Evolutionary conservation across 2,888 invertebrate species (phyloP).

Genomic region (Axea sp.): DNA sequence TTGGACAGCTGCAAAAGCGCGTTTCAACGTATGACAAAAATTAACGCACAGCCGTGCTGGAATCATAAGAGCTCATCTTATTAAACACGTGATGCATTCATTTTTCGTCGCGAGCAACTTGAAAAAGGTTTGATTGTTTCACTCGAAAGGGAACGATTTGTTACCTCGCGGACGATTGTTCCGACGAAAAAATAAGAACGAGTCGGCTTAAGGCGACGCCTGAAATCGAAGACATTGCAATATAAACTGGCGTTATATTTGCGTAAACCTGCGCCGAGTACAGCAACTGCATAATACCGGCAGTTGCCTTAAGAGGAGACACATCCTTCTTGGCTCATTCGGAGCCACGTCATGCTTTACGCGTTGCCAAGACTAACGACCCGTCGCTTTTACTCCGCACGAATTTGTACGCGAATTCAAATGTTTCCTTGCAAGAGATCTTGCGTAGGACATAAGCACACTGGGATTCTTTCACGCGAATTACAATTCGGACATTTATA

Average conservation of each 20-base stretch:
- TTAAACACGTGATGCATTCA: constrained; percentile 8
- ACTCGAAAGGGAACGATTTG: not conserved
- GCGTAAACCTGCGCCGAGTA: not conserved
- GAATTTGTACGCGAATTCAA: constrained; percentile 49
- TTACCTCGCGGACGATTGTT: not conserved
- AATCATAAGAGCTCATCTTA: constrained; percentile 7
- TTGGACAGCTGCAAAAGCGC: constrained; percentile 21
- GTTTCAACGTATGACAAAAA: constrained; percentile 23
- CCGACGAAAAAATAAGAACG: too few species aligned
- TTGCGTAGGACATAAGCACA: constrained; percentile 8
- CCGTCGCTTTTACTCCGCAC: constrained; percentile 18
- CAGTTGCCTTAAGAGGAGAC: constrained; percentile 32
- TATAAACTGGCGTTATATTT: constrained; percentile 1
- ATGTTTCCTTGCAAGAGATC: constrained; percentile 12
- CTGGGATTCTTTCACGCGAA: not conserved
- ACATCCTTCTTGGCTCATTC: constrained; percentile 39
- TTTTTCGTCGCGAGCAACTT: not conserved
- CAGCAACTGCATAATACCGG: constrained; percentile 4
- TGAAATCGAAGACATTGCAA: not conserved
- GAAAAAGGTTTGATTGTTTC: not conserved
- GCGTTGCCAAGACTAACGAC: constrained; percentile 34
- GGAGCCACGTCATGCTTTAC: constrained; percentile 44
- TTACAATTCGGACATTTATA: constrained; percentile 11
- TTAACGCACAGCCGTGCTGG: constrained; percentile 17
- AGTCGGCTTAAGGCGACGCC: too few species aligned